phyloP scores from a whole-genome alignment of 2,888 invertebrate species.

The Tenthredo notha region DNA sequence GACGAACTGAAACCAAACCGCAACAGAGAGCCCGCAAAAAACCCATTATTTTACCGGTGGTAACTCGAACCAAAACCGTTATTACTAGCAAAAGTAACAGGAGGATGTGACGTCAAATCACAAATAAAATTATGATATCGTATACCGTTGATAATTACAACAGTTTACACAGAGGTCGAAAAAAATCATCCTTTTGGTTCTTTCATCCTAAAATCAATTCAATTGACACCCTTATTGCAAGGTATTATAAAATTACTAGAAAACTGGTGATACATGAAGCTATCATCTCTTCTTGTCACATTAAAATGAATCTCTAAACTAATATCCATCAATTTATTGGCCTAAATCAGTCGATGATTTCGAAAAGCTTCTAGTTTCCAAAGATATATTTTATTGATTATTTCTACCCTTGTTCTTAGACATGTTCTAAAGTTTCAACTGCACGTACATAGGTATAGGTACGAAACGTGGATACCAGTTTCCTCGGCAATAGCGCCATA shows the following conservation, averaged over 20 bases:
- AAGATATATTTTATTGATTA: background rate
- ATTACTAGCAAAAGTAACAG: background rate
- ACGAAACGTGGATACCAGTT: background rate
- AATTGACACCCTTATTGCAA: background rate
- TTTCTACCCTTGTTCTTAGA: background rate
- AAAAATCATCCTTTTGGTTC: background rate
- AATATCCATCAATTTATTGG: background rate
- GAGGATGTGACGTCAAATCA: background rate
- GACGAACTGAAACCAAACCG: background rate
- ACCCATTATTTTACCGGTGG: background rate
- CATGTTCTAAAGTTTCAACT: background rate
- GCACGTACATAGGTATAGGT: background rate
- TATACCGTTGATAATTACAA: background rate
- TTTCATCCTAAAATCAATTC: background rate
- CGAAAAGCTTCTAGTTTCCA: background rate
- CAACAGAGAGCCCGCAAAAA: background rate
- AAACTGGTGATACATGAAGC: background rate
- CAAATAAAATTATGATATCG: background rate
- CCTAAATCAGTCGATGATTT: background rate
- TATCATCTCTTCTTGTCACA: too few relatives aligned
- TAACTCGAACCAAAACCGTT: slow-evolving; percentile 11
- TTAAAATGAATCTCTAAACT: background rate
- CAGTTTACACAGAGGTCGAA: too few relatives aligned
- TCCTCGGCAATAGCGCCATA: slow-evolving; percentile 18
- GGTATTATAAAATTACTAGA: background rate